Base-by-base conservation (phyloP, 2,888 invertebrate genomes). In the Cerceris ruficornis region DNA sequence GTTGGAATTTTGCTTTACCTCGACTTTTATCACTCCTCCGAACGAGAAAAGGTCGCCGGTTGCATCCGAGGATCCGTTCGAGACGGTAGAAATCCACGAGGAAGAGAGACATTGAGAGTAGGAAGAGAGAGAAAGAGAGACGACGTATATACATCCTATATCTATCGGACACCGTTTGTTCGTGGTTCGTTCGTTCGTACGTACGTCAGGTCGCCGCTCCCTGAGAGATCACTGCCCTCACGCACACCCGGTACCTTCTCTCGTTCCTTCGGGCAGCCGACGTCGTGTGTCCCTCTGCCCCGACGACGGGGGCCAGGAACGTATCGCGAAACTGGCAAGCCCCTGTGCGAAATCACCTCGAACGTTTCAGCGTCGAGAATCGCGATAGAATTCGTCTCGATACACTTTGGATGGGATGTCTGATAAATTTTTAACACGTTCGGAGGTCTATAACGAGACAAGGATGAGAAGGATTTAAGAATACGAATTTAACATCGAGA, bases 161-260 rank as follows among this genome's bases (percentile, higher is more conserved):
- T 77, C 74, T 83, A 80, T 82, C 69, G 86, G 85, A 75, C 78
- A 83, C 79, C 82, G 83, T 82, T 69, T 69, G 77, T 75, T 65
- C 82, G 87, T 87, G 87, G 28, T 28, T 28, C 54, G 61, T 78
- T 76, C 67, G 67, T 59, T 64, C 82, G 87, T 87, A 88, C 90
- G 90, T 89, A 84, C 73, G 91, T 90, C 91, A 90, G 92, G 92
- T 92, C 92, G 91, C 89, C 91, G 92, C 92, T 92, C 92, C 90
- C 92, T 88, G 87, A 90, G 90, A 92, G 92, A 91, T 92, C 92
- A 91, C 91, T 92, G 92, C 90, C 92, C 92, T 91, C 92, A 88
- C 91, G 88, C 90, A 88, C 88, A 91, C 90, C 89, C 90, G 88
- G 85, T 86, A 86, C 87, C 62, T 50, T 50, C 62, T 28, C 50